Base-by-base conservation (phyloP, 2,888 invertebrate genomes). In the Orthonychiurus folsomi region DNA sequence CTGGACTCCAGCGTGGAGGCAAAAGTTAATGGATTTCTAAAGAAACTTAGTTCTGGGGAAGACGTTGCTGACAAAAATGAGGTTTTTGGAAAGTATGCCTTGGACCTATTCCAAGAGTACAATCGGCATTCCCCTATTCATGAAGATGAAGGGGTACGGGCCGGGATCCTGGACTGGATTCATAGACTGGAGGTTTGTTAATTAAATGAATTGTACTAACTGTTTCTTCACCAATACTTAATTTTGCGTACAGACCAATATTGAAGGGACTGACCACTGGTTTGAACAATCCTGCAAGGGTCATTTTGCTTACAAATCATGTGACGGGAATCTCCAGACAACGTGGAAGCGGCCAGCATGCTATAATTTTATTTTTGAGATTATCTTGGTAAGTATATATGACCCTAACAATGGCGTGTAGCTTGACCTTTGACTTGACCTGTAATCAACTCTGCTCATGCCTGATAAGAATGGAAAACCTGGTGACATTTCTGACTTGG, bases 281-380 rank as follows among this genome's bases (percentile, higher is more conserved):
- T 79, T 82, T 78, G 80, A 85, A 52, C 82, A 87, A 56, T 88
- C 89, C 0, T 80, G 85, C 0, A 78, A 78, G 63, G 85, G 85
- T 0, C 78, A 85, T 50, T 76, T 80, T 1, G 83, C 85, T 67
- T 86, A 84, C 74, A 80, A 83, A 81, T 77, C 79, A 0, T 87
- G 87, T 74, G 84, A 85, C 9, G 91, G 91, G 0, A 84, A 88
- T 73, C 77, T 79, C 85, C 71, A 78, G 87, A 2, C 84, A 37
- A 37, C 86, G 73, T 92, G 89, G 90, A 87, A 85, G 70, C 81
- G 83, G n/a, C 70, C 70, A 21, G 60, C 56, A 12, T 65, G 62
- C 21, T 72, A 71, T 55, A 23, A 62, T 1, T 65, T 69, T 0
- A 26, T 72, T 0, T 24, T 72, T 25, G 60, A 68, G n/a, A 50